Percentiles rank a stretch among this genome's conserved stretches.
These are phyloP conservation scores for Trichomalopsis sarcophagae DNA, from an alignment of 1,140 invertebrate species.

Conservation along the genomic window DNA sequence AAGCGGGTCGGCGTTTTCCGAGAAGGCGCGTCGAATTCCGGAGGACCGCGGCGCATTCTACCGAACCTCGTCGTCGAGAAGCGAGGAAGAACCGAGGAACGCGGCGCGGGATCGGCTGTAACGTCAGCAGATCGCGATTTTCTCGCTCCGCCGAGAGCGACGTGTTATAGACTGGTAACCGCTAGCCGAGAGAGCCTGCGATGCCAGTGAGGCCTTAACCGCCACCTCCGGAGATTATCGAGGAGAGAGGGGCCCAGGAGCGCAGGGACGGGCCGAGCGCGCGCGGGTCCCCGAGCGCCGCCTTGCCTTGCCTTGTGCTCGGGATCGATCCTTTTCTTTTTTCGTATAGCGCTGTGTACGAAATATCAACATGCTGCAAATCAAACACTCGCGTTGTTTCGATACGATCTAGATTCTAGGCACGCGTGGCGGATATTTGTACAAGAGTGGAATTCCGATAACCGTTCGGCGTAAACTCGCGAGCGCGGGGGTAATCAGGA, in stretches of 20 bases:
- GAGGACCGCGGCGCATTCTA: not conserved
- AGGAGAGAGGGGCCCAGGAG: conserved; percentile 11
- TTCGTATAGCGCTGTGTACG: not conserved
- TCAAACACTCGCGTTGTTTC: too few relatives aligned
- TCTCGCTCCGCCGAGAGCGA: conserved; percentile 52
- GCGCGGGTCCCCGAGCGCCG: not conserved
- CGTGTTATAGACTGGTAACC: conserved; percentile 18
- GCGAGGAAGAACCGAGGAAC: conserved; percentile 19
- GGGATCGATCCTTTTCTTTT: not conserved
- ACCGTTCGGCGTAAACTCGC: not conserved
- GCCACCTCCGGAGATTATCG: conserved; percentile 26
- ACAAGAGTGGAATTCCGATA: not conserved
- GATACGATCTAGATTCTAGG: too few relatives aligned
- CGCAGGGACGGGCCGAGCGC: not conserved
- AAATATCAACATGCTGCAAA: too few relatives aligned
- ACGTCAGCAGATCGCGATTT: conserved; percentile 69
- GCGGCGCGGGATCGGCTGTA: conserved; percentile 59
- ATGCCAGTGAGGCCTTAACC: conserved; percentile 35
- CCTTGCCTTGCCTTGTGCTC: not conserved
- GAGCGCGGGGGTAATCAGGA: not conserved
- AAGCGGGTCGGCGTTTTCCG: conserved; percentile 13
- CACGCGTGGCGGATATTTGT: too few relatives aligned
- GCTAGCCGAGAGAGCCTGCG: conserved; percentile 19
- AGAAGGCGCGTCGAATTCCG: not conserved
- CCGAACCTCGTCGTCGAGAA: conserved; percentile 7